Evolutionary conservation across 2,113 vertebrate species (phyloP).

Genomic region (Noturus placidus): DNA sequence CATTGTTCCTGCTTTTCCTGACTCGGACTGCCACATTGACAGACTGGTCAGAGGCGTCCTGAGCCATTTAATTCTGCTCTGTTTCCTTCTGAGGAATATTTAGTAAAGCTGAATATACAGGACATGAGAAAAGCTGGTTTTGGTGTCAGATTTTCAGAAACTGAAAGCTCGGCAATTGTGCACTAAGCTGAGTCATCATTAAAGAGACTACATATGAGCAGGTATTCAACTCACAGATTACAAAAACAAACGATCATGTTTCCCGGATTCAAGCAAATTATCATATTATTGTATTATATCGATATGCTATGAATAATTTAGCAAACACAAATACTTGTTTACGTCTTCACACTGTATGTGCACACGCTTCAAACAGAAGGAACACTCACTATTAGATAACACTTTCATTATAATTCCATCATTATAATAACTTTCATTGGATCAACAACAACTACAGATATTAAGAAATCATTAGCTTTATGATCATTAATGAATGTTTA

Average conservation of each 20-base stretch:
- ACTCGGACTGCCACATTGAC: constrained; percentile 53
- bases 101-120: constrained; percentile 21
- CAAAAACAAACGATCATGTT: too few relatives aligned
- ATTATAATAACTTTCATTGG: too few relatives aligned
- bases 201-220: neutral
- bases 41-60: constrained; percentile 39
- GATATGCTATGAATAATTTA: too few relatives aligned
- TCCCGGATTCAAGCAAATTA: neutral
- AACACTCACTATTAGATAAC: too few relatives aligned
- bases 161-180: neutral
- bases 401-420: too few relatives aligned
- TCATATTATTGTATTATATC: neutral
- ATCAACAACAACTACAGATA: neutral
- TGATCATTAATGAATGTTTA: neutral
- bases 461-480: too few relatives aligned
- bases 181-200: constrained; percentile 1
- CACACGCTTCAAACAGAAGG: too few relatives aligned
- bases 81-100: neutral
- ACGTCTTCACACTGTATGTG: too few relatives aligned
- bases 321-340: too few relatives aligned
- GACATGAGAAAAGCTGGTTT: constrained; percentile 6
- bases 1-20: constrained; percentile 72
- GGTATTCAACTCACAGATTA: neutral
- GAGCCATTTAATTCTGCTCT: constrained; percentile 27
- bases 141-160: constrained; percentile 8